Percentiles rank a stretch among this genome's conserved stretches.
phyloP scores from a whole-genome alignment of 2,888 invertebrate species.

The Masnerella sp. region DNA sequence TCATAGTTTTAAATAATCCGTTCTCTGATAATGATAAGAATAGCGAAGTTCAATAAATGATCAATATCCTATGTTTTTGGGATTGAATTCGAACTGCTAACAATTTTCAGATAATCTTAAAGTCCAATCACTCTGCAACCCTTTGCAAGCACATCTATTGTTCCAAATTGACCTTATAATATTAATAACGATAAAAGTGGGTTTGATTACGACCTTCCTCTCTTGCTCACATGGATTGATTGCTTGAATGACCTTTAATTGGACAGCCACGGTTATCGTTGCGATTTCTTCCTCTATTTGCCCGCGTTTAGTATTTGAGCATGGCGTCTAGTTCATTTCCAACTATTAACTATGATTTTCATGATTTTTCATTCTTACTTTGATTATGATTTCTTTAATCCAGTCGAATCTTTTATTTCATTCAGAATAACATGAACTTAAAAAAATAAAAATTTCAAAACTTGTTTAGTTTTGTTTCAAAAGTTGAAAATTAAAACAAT shows the following conservation, averaged over 20 bases:
- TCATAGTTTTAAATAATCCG: too few species aligned
- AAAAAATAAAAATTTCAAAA: too few species aligned
- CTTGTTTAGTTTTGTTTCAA: too few species aligned
- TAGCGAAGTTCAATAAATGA: too few species aligned
- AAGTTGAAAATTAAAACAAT: too few species aligned
- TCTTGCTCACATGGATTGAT: constrained; percentile 54
- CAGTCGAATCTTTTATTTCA: too few species aligned
- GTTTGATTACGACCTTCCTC: constrained; percentile 59
- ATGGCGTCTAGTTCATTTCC: constrained; percentile 15
- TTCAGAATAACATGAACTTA: too few species aligned
- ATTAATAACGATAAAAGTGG: constrained; percentile 50
- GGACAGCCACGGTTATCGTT: constrained; percentile 50
- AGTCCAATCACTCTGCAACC: not conserved
- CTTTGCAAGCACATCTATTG: constrained; percentile 24
- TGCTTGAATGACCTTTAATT: constrained; percentile 60
- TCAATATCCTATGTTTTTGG: not conserved
- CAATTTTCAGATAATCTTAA: not conserved
- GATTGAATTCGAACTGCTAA: constrained; percentile 6
- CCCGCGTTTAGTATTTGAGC: constrained; percentile 23
- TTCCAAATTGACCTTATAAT: constrained; percentile 47
- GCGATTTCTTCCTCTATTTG: constrained; percentile 54
- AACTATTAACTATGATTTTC: constrained; percentile 14
- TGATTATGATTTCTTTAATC: too few species aligned
- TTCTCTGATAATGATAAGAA: too few species aligned
- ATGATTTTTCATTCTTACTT: not conserved